These are phyloP conservation scores for Liolophura sinensis DNA, from an alignment of 1,140 invertebrate genomes.

Conservation along the genomic window DNA sequence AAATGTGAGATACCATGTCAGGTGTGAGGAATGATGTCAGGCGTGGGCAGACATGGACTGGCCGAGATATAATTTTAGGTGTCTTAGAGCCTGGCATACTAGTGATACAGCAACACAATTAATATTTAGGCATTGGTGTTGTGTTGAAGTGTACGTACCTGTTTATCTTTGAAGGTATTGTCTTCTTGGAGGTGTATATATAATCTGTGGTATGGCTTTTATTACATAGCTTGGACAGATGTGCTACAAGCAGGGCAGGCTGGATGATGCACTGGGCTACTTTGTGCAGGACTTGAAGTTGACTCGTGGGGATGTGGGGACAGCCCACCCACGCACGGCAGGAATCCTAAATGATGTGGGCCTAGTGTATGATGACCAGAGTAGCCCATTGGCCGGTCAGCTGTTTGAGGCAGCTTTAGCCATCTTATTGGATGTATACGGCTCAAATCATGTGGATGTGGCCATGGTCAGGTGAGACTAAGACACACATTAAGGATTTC, in stretches of 20 bases:
- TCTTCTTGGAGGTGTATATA: too few relatives aligned
- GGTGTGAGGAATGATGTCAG: too few relatives aligned
- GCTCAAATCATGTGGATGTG: constrained; percentile 28
- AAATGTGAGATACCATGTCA: too few relatives aligned
- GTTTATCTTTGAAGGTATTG: too few relatives aligned
- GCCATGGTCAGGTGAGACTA: constrained; percentile 31
- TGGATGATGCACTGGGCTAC: constrained; percentile 35
- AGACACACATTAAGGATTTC: too few relatives aligned
- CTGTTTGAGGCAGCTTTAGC: constrained; percentile 32
- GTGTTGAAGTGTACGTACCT: too few relatives aligned
- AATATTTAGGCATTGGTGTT: too few relatives aligned
- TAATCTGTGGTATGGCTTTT: background rate
- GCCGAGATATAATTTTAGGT: too few relatives aligned
- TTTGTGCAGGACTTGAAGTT: constrained; percentile 37
- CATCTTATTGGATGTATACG: constrained; percentile 30
- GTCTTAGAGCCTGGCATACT: too few relatives aligned
- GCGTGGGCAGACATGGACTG: too few relatives aligned
- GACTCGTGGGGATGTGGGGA: constrained; percentile 34
- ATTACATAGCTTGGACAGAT: constrained; percentile 37
- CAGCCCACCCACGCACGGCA: constrained; percentile 30
- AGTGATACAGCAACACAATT: too few relatives aligned
- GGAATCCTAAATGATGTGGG: constrained; percentile 32
- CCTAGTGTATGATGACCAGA: constrained; percentile 40
- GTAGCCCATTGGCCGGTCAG: constrained; percentile 24
- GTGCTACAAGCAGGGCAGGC: constrained; percentile 30